These are phyloP conservation scores for Intellagama lesueurii DNA, from an alignment of 2,797 vertebrate genomes.

Conservation along the genomic window DNA sequence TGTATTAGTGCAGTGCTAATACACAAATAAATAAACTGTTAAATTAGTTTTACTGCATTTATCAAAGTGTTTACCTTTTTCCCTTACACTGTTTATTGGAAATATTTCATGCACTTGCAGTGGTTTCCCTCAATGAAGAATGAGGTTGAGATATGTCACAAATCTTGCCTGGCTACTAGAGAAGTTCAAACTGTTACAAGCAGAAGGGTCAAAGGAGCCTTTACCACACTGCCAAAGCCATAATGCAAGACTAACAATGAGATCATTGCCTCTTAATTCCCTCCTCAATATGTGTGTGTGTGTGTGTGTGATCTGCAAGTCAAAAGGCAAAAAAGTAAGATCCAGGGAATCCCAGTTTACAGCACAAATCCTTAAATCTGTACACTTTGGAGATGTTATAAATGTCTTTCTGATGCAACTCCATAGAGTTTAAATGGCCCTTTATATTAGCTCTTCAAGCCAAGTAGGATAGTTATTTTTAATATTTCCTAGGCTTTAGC, in stretches of 20 bases:
- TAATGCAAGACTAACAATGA: slow-evolving; percentile 75
- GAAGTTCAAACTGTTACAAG: slow-evolving; percentile 79
- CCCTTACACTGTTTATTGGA: slow-evolving; percentile 63
- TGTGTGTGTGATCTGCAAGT: slow-evolving; percentile 52
- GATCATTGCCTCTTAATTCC: slow-evolving; percentile 80
- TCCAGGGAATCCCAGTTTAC: slow-evolving; percentile 54
- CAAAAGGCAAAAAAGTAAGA: slow-evolving; percentile 47
- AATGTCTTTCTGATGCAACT: slow-evolving; percentile 51
- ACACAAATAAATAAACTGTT: background rate
- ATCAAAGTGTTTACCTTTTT: slow-evolving; percentile 18
- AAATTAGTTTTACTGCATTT: background rate
- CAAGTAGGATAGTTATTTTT: slow-evolving; percentile 60
- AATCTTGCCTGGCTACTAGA: slow-evolving; percentile 78
- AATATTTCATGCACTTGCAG: slow-evolving; percentile 70
- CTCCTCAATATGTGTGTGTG: slow-evolving; percentile 57
- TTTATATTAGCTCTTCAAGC: slow-evolving; percentile 59
- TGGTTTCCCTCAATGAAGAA: slow-evolving; percentile 71
- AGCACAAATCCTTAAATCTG: slow-evolving; percentile 47
- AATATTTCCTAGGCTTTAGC: slow-evolving; percentile 48
- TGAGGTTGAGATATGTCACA: slow-evolving; percentile 77
- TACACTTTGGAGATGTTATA: background rate
- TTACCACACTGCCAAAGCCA: slow-evolving; percentile 71
- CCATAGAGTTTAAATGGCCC: slow-evolving; percentile 33
- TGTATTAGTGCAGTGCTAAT: background rate
- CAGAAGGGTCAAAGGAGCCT: slow-evolving; percentile 75